These are phyloP conservation scores for Arctocebus calabarensis DNA, from an alignment of 2,797 vertebrate species.

Conservation along the genomic window DNA sequence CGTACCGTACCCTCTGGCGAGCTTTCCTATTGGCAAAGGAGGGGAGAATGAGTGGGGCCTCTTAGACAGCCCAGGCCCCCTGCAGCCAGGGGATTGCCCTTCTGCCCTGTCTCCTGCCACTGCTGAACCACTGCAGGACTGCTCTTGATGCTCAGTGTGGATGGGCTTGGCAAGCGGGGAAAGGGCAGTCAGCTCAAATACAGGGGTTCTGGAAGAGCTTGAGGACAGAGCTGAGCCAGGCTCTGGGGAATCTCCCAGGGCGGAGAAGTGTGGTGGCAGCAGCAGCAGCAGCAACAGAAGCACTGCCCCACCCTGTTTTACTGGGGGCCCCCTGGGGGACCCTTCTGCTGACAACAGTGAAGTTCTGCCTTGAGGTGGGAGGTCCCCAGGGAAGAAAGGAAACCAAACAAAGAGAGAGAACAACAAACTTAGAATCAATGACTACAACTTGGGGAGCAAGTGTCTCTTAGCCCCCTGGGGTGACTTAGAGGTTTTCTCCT, in stretches of 20 bases:
- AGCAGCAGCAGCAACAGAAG: not conserved
- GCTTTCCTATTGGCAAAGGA: slow-evolving; percentile 71
- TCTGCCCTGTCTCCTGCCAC: not conserved
- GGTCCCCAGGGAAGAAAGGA: slow-evolving; percentile 69
- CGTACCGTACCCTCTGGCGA: slow-evolving; percentile 21
- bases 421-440: slow-evolving; percentile 64
- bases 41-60: slow-evolving; percentile 42
- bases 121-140: not conserved
- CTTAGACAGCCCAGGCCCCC: not conserved
- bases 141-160: not conserved
- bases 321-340: slow-evolving; percentile 55
- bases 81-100: not conserved
- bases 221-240: slow-evolving; percentile 27
- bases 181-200: not conserved
- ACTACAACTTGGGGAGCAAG: not conserved
- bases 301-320: slow-evolving; percentile 6
- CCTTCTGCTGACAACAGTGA: slow-evolving; percentile 73
- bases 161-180: not conserved
- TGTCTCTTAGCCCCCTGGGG: not conserved
- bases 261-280: not conserved
- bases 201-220: slow-evolving; percentile 48
- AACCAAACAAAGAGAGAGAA: slow-evolving; percentile 76
- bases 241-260: slow-evolving; percentile 43
- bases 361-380: not conserved
- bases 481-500: slow-evolving; percentile 42